A percentile compares a stretch with the other conserved stretches of the same genome.
Conservation (phyloP, 2,113 vertebrate species). For the Pedetes capensis region DNA sequence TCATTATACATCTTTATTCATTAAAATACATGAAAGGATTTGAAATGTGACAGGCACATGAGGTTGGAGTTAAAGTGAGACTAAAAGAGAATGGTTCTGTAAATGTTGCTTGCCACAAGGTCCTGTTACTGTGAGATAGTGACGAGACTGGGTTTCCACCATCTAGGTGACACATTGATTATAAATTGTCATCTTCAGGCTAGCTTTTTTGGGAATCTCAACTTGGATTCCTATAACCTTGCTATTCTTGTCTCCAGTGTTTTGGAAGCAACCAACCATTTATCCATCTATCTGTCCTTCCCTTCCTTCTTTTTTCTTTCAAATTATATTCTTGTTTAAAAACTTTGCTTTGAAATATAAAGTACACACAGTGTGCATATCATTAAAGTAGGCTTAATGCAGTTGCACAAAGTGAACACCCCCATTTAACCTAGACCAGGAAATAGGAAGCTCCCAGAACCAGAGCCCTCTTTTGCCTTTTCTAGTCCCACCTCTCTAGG, state of each 20-base stretch:
- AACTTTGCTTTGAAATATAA: neutral
- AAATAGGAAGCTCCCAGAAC: neutral
- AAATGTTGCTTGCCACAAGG: neutral
- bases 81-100: neutral
- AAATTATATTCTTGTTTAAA: neutral
- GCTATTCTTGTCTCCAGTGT: neutral
- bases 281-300: neutral
- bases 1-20: neutral
- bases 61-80: neutral
- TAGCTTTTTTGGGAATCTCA: neutral
- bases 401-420: neutral
- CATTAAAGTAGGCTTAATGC: neutral
- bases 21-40: neutral
- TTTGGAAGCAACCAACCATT: too few species aligned
- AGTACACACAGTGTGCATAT: neutral
- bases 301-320: neutral
- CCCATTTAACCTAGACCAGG: neutral
- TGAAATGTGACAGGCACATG: neutral
- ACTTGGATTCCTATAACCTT: neutral
- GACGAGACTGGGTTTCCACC: neutral
- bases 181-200: neutral
- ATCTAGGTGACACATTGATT: neutral
- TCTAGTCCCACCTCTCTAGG: fast-evolving
- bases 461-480: neutral
- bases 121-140: neutral